phyloP scores from a whole-genome alignment of 1,140 invertebrate species.

The Trachelipus rathkii region DNA sequence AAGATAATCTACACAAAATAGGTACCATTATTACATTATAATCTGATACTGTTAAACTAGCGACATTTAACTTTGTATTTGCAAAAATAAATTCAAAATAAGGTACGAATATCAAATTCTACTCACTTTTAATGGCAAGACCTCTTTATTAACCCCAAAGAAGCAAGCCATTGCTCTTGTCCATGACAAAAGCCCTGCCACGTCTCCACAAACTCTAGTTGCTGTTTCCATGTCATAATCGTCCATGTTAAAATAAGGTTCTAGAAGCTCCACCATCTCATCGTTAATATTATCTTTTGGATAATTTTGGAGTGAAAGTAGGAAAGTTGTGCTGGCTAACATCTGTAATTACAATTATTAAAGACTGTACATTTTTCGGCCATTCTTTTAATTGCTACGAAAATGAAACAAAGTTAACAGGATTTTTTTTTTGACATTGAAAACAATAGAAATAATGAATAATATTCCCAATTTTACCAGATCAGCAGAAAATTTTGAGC shows the following conservation, averaged over 20 bases:
- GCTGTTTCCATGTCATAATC: constrained; percentile 97
- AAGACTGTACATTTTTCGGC: no score
- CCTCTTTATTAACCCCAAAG: constrained; percentile 85
- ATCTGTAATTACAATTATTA: constrained; percentile 59
- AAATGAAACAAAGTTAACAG: no score
- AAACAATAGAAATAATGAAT: no score
- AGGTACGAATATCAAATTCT: no score
- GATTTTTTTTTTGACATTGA: no score
- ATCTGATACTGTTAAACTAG: no score
- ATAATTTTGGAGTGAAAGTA: constrained; percentile 80
- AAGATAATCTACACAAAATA: no score
- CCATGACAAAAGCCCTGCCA: constrained; percentile 92
- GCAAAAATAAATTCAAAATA: no score
- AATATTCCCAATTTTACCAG: no score
- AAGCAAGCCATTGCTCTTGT: constrained; percentile 96
- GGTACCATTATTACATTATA: no score
- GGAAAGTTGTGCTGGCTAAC: constrained; percentile 93
- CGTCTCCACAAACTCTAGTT: constrained; percentile 83
- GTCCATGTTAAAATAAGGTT: constrained; percentile 73
- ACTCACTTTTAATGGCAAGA: constrained; percentile 77
- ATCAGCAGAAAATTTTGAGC: neutral
- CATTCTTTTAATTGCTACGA: no score
- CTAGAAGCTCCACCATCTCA: constrained; percentile 88
- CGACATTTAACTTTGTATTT: no score
- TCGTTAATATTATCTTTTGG: constrained; percentile 98